Percentiles rank a stretch among this genome's conserved stretches.
Conservation (phyloP, 2,113 vertebrate genomes). For the Rhodinocichla rosea region DNA sequence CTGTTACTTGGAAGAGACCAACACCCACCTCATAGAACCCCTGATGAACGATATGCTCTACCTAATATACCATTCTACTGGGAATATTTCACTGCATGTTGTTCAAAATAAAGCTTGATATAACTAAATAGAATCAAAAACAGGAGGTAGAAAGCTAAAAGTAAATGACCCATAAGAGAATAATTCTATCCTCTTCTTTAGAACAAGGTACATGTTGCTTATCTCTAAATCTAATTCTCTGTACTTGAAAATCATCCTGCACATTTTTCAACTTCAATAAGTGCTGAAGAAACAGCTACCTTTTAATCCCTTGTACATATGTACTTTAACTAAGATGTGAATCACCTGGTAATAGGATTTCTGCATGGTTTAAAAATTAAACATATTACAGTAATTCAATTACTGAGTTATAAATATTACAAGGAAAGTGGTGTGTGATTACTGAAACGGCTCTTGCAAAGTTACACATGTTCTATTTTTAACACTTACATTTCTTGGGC, state of each 20-base stretch:
- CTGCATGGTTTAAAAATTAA: constrained; percentile 65
- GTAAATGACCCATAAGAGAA: neutral
- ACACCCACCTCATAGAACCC: neutral
- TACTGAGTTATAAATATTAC: constrained; percentile 67
- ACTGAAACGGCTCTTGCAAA: neutral
- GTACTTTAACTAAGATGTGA: constrained; percentile 53
- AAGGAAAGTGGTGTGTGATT: constrained; percentile 34
- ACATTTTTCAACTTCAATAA: neutral
- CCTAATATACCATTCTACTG: neutral
- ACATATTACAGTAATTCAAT: constrained; percentile 56
- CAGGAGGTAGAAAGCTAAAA: neutral
- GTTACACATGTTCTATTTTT: neutral
- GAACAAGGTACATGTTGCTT: neutral
- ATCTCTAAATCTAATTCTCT: neutral
- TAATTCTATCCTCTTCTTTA: neutral
- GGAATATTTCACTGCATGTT: neutral
- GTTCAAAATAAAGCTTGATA: neutral
- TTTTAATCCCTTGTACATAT: constrained; percentile 57
- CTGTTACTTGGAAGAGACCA: neutral
- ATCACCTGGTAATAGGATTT: constrained; percentile 58
- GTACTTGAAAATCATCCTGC: neutral
- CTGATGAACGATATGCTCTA: neutral
- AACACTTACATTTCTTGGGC: neutral
- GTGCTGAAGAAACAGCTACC: constrained; percentile 8
- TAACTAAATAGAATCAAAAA: neutral